Evolutionary conservation across 92 coral and sea anemone genomes (phyloP), one percentile per base, ranked within the genome.

Genomic region (Phenganax subtilis): DNA sequence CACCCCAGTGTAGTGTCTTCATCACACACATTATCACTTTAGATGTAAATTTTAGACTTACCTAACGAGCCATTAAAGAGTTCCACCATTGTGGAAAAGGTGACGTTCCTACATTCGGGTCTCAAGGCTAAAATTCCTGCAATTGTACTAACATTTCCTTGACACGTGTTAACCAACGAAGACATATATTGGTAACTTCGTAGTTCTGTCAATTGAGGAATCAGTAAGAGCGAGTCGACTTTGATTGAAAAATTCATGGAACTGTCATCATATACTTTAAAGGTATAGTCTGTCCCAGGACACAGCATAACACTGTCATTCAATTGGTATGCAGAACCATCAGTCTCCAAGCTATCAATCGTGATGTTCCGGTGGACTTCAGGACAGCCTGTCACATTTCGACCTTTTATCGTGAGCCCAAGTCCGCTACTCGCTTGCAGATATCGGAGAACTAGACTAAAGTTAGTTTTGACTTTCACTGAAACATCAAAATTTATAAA

Each of bases 31-130:
- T 15, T 15, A 54, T 8, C 31, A 51, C 12, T 57, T 8, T 8
- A 61, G 12, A 8, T 12, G 53, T 12, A 14, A 12, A 70, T 15
- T 2, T 12, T 51, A 14, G 7, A 88, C 98, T 92, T 85, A 94
- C 98, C 89, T 15, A 90, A 56, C 28, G 97, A 96, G 55, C 98
- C 98, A 84, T 86, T 86, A 78, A 92, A 88, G 2, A 87, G 89
- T 84, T 94, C 92, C 12, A 93, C 89, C 97, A 92, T 94, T 10
- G 81, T 89, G 31, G 98, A 94, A 87, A 92, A 94, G 28, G 98
- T 86, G 15, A 90, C 84, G 81, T 88, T 88, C 9, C 51, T 66
- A 72, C 98, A 93, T 16, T 83, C 68, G n/a, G 82, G 76, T 52
- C 75, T 84, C 57, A 89, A 84, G 10, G 67, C 67, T 29, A 53